Base-by-base conservation (phyloP, 2,888 invertebrate genomes). In the Dasysyrphus albostriatus region DNA sequence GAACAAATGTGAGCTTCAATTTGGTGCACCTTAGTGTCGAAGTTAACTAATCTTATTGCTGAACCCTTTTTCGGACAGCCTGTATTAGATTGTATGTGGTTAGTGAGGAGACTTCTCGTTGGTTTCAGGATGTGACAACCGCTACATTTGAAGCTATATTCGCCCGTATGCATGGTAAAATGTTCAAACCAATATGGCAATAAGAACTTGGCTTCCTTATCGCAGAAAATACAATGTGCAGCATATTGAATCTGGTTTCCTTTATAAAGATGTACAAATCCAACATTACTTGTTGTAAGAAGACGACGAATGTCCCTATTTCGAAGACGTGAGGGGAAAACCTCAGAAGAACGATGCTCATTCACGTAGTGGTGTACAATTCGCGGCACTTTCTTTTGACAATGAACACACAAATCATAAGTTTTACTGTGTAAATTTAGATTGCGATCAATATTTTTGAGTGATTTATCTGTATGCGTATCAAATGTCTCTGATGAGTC, bases 81-180 rank as follows among this genome's bases (percentile, higher is more conserved):
- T 14, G 76, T 63, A 8, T 89, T 83, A 5, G 89, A 87, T 67
- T 70, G 56, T 44, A 75, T 79, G 69, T 89, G 89, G 24, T 89
- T 89, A 3, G 88, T 88, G 5, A 90, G 88, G n/a, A 89, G 87
- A 8, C 88, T 88, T 67, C 89, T 84, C 6, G 90, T 90, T 14
- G 90, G 89, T 54, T 90, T 90, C 12, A 88, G 83, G 0, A 88
- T 72, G 14, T 88, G 82, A 83, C 97, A 97, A 63, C 93, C 93
- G 5, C 93, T 93, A 91, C 97, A 97, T 19, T 93, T 91, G 88
- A 95, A 95, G 81, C 95, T 94, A 89, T 95, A 96, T 92, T 97
- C 97, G 0, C 97, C 97, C 0, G 97, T 97, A 84, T 97, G 97
- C 87, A 93, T 94, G n/a, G 95, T 95, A 56, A 96, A 93, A 90